Percentiles rank a stretch among this genome's conserved stretches.
Evolutionary conservation across 2,888 invertebrate species (phyloP).

Genomic region (Ceriagrion tenellum): DNA sequence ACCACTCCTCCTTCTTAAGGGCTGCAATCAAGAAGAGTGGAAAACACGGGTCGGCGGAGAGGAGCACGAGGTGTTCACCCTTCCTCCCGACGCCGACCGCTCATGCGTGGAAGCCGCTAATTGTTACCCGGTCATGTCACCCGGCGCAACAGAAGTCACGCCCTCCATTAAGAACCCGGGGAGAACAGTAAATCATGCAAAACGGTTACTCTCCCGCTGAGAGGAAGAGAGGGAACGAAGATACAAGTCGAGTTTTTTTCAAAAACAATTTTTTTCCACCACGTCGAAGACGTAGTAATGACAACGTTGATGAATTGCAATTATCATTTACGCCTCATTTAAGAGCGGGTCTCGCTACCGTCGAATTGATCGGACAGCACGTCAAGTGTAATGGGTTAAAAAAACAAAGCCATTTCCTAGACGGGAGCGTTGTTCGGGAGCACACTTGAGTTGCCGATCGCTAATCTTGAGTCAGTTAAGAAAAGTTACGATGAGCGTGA

Average conservation of each 20-base stretch:
- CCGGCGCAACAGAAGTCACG: background rate
- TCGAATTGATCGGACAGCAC: background rate
- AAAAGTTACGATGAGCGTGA: too few species aligned
- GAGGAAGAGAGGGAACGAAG: background rate
- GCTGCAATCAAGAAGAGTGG: background rate
- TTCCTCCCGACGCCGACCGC: background rate
- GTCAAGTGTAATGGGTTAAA: background rate
- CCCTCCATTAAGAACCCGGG: background rate
- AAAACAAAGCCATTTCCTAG: background rate
- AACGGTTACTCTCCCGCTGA: background rate
- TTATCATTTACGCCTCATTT: background rate
- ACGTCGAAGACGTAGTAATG: background rate
- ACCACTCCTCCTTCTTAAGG: background rate
- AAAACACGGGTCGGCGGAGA: background rate
- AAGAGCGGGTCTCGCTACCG: background rate
- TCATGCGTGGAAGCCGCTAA: constrained; percentile 39
- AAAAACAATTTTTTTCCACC: background rate
- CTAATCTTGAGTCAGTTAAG: too few species aligned
- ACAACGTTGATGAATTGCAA: constrained; percentile 2
- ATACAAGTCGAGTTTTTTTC: background rate
- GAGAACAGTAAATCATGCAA: background rate
- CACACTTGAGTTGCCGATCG: background rate
- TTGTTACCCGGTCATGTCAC: background rate
- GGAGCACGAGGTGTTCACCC: background rate
- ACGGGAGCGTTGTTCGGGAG: background rate